Conservation (phyloP, 35 echinoderm and acorn worm species). For the Apostichopus californicus region DNA sequence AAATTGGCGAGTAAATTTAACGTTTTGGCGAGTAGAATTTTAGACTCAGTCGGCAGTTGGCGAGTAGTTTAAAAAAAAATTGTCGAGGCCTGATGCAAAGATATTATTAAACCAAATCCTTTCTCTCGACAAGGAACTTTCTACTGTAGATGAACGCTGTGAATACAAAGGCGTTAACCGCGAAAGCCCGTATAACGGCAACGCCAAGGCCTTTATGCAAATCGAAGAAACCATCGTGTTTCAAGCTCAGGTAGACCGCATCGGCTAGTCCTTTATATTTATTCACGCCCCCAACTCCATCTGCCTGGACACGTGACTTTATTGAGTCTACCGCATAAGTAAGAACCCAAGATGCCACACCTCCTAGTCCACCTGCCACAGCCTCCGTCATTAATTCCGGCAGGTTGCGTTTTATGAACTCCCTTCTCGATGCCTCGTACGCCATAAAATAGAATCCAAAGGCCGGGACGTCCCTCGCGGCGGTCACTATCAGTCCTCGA, state of each 20-base stretch:
- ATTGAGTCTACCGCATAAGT: slow-evolving; percentile 81
- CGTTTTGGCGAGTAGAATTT: too few species aligned
- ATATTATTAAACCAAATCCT: background rate
- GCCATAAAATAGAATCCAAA: slow-evolving; percentile 79
- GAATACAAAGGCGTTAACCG: slow-evolving; percentile 35
- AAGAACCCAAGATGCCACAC: slow-evolving; percentile 80
- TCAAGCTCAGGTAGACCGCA: background rate
- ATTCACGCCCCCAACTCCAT: slow-evolving; percentile 63
- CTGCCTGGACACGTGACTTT: slow-evolving; percentile 89
- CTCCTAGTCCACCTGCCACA: slow-evolving; percentile 79
- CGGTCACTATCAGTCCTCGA: slow-evolving; percentile 65
- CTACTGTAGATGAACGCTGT: background rate
- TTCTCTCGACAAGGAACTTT: background rate
- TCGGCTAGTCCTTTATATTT: slow-evolving; percentile 76
- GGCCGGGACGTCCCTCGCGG: slow-evolving; percentile 74
- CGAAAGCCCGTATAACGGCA: background rate
- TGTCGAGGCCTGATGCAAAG: too few species aligned
- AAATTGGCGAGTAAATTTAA: too few species aligned
- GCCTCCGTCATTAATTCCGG: slow-evolving; percentile 51
- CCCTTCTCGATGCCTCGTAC: slow-evolving; percentile 71
- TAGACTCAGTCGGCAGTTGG: too few species aligned
- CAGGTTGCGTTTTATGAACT: slow-evolving; percentile 46
- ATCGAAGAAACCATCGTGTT: background rate
- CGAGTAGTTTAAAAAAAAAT: too few species aligned
- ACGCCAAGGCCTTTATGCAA: slow-evolving; percentile 39